Base-by-base conservation (phyloP, 2,888 invertebrate species). In the Capitulum mitella region DNA sequence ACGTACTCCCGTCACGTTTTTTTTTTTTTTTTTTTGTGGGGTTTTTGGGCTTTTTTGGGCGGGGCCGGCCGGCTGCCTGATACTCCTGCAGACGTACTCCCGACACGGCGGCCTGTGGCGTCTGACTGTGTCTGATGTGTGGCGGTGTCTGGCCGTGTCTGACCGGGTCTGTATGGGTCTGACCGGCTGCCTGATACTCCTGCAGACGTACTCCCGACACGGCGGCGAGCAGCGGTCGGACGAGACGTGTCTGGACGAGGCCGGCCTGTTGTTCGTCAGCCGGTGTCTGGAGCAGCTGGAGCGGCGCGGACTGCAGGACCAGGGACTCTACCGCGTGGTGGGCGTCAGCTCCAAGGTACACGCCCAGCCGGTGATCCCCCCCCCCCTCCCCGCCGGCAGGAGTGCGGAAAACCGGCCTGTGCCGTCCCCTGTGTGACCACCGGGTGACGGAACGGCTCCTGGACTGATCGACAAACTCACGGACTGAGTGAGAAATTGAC, bases 301-400 rank as follows among this genome's bases (percentile, higher is more conserved):
- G 88, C 89, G 89, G 83, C 90, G 96, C 85, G 97, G 96, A 16
- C 88, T 98, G 80, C 94, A 96, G 85, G 98, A 98, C 85, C 97
- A 98, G 87, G 96, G 95, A n/a, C 88, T 96, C 79, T 96, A 94
- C 87, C 85, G 98, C 83, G 93, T 98, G 83, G 97, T 97, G 79
- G 98, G 98, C 82, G 98, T 98, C 81, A 92, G 92, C 82, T 97
- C 96, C 58, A 97, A 97, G 88, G 95, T 95, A 83, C 43, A 12
- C 43, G n/a, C n/a, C n/a, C n/a, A n/a, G n/a, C n/a, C n/a, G n/a
- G n/a, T n/a, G n/a, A n/a, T n/a, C n/a, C n/a, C n/a, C n/a, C n/a
- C n/a, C n/a, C n/a, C n/a, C n/a, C n/a, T n/a, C n/a, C n/a, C n/a
- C n/a, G n/a, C n/a, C n/a, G n/a, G n/a, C n/a, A n/a, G n/a, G n/a